phyloP scores from a whole-genome alignment of 2,888 invertebrate species.

The Odontocolon sp. region DNA sequence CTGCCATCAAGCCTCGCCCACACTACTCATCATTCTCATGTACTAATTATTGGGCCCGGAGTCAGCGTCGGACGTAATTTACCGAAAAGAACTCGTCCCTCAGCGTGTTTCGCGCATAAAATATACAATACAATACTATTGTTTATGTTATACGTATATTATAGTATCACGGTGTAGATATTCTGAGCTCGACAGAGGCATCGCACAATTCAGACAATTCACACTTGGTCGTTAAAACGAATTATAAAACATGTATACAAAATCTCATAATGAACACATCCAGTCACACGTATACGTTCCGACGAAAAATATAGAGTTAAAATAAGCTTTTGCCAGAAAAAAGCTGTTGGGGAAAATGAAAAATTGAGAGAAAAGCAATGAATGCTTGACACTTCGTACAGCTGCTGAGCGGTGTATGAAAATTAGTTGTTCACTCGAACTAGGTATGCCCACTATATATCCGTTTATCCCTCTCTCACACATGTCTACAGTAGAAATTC shows the following conservation, averaged over 20 bases:
- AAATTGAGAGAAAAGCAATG: background rate
- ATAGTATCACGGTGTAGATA: no score
- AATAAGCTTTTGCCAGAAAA: background rate
- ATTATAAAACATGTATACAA: background rate
- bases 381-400: background rate
- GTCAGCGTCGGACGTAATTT: conserved; percentile 34
- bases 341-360: background rate
- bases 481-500: no score
- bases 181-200: no score
- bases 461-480: no score
- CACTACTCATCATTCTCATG: conserved; percentile 61
- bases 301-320: background rate
- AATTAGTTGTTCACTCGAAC: conserved; percentile 13
- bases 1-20: conserved; percentile 50
- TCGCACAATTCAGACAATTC: no score
- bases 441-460: no score
- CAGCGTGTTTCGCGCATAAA: background rate
- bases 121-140: background rate
- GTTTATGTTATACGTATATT: conserved; percentile 2
- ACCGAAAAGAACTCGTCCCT: conserved; percentile 12
- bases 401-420: background rate
- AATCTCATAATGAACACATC: background rate
- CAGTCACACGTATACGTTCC: no score
- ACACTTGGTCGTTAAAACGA: no score
- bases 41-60: conserved; percentile 60